Base-by-base conservation (phyloP, 2,797 vertebrate genomes). In the Macropodus opercularis region DNA sequence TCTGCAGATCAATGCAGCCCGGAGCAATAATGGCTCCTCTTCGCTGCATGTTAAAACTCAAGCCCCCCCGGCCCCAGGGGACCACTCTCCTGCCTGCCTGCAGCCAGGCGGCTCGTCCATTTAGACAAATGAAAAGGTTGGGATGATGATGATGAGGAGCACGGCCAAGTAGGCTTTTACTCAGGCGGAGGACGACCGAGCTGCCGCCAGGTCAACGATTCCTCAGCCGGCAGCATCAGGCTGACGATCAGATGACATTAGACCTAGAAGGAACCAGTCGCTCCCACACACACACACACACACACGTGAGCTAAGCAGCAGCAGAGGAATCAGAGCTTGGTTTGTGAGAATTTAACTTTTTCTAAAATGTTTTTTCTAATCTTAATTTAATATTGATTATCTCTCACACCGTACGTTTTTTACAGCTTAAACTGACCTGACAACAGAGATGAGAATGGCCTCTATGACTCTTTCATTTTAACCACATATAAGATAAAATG, bases 71-170 rank as follows among this genome's bases (percentile, higher is more conserved):
- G 2, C 5, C 82, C 71, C 51, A 27, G 82, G 86, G 89, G 86
- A 72, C 58, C 69, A 65, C 86, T 85, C 48, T 47, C 49, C 62
- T 34, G 77, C 61, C 78, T 75, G 71, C 53, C 22, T 72, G 78
- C 77, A 56, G 66, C 67, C 71, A 35, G 66, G 52, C 74, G 22
- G 62, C 82, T 48, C 72, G 60, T 89, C 86, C 83, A 86, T 90
- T 91, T 88, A 88, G 80, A 86, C 79, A 89, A 92, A 91, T 92
- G 80, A 92, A 92, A 91, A 89, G 90, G 69, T 64, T 75, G 82
- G 39, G 56, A 66, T 56, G 75, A 83, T 63, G 72, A 66, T 46
- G 74, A 75, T 39, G 54, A 71, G 21, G 67, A 62, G 46, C 49
- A 43, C 24, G 18, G 63, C 44, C 22, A 39, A 43, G 29, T 76